Evolutionary conservation across 1,140 invertebrate species (phyloP), one percentile per base, ranked within the genome.

Genomic region (Tetragonula clypearis): DNA sequence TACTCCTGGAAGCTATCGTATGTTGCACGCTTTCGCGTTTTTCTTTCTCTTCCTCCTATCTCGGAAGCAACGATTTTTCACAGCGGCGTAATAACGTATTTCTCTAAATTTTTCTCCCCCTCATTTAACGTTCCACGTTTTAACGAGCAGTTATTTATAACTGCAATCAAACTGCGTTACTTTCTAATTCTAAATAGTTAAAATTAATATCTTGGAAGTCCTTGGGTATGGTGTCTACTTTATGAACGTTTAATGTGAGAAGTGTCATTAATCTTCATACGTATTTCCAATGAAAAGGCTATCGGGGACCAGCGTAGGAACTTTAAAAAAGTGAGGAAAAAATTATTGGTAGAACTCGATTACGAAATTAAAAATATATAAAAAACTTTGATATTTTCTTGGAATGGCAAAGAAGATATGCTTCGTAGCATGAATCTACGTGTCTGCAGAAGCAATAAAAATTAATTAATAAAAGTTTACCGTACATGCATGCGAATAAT

Each of bases 1-100:
- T 56, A 69, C 26, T 69, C 65, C 21, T 69, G 49, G 21, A 56
- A 79, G 23, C 65, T 79, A 56, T 69, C 75, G 15, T 21, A 41
- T 11, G 19, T 23, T 19, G 75, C 26, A 65, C 21, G 8, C 35
- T 49, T n/a, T 30, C 21, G 12, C 15, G 14, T 26, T 41, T 49
- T 49, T 49, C 30, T 12, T 56, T 30, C n/a, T 21, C 35, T 5
- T 23, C 21, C 53, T 53, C 14, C 58, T 23, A 12, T 11, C 56
- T 58, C 11, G 3, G 9, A 2, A 68, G 19, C 35, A 41, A 15
- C 21, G 68, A 71, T 71, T 21, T 41, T 26, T 71, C 21, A 69
- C 23, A 23, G 35, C 21, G 14, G 35, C 35, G 21, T 23, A 41
- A 23, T 23, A 14, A 71, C 21, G 35, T 14, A 41, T 23, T 41